Base-by-base conservation (phyloP, 2,888 invertebrate species). In the Tupiocoris notatus region DNA sequence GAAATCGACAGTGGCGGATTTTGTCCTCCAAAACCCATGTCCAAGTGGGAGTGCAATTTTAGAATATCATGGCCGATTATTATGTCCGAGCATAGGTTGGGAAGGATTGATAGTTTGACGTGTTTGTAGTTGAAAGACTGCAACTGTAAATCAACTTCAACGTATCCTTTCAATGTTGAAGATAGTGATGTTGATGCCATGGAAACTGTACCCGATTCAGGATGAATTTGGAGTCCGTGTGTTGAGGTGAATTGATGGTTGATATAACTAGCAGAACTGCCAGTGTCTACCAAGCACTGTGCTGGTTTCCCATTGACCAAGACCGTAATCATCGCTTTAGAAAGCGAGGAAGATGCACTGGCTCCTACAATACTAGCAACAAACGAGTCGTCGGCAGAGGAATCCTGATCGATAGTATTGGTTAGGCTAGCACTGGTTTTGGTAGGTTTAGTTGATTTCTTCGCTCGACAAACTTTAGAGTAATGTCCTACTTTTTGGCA, bases 151-250 rank as follows among this genome's bases (percentile, higher is more conserved):
- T 66, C 56, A 20, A 22, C 66, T 54, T 22, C 12, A 1, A 66
- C 56, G 20, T 66, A 54, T 20, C 66, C 66, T 54, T 66, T 54
- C 39, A 54, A 54, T 20, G 20, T n/a, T 25, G 66, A 25, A 6
- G 54, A 54, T 20, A 66, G 54, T 54, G 54, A 54, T 25, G 68
- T 68, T n/a, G 68, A 68, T 17, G 58, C 58, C 68, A 68, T 68
- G n/a, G 68, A 68, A 56, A 68, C 68, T 17, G 58, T 21, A 21
- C 68, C 68, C 20, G 21, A n/a, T 56, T 68, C 68, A 22, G 68
- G 68, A 22, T 22, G 23, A 22, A 68, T 22, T 2, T 17, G 18
- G 23, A 68, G 58, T 22, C 58, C 58, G 68, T 68, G 20, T n/a
- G 17, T n/a, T 16, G 17, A 22, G n/a, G 23, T 58, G 22, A 68